Base-by-base conservation (phyloP, 1,140 invertebrate genomes). In the Muscidifurax raptorellus region DNA sequence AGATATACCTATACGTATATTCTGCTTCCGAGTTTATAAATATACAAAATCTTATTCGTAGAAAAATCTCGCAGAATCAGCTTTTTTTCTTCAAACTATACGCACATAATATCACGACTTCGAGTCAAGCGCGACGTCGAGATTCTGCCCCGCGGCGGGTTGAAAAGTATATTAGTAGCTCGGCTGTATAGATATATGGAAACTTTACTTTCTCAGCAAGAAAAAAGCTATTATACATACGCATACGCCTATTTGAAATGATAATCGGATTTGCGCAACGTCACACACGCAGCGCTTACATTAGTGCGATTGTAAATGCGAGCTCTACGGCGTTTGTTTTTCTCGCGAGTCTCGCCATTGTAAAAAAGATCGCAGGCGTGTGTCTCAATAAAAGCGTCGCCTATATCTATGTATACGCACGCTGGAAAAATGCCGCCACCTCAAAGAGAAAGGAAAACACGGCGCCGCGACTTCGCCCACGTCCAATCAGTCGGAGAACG, bases 391-490 rank as follows among this genome's bases (percentile, higher is more conserved):
- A 36, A 66, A 36, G 18, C 22, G 28, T 78, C 47, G 30, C 52
- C 76, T 66, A 78, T 52, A 52, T 36, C n/a, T n/a, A n/a, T n/a
- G n/a, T n/a, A n/a, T n/a, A n/a, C n/a, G 28, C 22, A 28, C 76
- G 76, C 44, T 15, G 47, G 76, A 36, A 59, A 64, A 59, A 59
- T 4, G 52, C 6, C 18, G 52, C 52, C 52, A 22, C 15, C 52
- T n/a, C 22, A n/a, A 59, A 59, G 52, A 59, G 75, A 77, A 77
- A 77, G 28, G 47, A 59, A 77, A 59, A 77, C 52, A 15, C 75
- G 18, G 30, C 28, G 52, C 76, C 66, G 22, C n/a, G 12, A 13
- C 25, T 28, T 69, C 66, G 66, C 66, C 66, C 28, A 69, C 66
- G 66, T 69, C 12, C 66, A 69, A 69, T 27, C 66, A n/a, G 3